Evolutionary conservation across 2,113 vertebrate species (phyloP).

Genomic region (Rhea pennata): DNA sequence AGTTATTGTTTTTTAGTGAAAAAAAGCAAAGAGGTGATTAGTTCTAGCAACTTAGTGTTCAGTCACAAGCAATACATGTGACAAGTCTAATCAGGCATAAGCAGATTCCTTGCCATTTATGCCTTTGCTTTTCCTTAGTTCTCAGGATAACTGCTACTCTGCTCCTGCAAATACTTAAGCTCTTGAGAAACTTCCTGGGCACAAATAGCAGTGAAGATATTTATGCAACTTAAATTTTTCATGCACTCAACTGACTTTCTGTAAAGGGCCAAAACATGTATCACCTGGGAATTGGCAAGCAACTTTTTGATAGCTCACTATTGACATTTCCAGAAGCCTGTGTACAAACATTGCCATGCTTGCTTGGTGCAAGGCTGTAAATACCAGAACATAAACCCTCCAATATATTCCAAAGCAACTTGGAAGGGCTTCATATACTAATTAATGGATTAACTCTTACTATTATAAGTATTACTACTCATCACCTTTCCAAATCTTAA

Average conservation of each 20-base stretch:
- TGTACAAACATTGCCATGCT: neutral
- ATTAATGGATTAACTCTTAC: neutral
- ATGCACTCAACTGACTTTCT: neutral
- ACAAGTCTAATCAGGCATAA: neutral
- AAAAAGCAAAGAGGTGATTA: neutral
- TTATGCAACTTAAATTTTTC: neutral
- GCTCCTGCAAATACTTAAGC: neutral
- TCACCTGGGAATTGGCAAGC: neutral
- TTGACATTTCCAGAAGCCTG: rapidly evolving
- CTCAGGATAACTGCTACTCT: neutral
- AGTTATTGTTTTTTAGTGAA: neutral
- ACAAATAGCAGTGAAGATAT: neutral
- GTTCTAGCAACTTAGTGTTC: neutral
- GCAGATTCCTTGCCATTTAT: neutral
- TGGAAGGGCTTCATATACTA: neutral
- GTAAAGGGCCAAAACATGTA: neutral
- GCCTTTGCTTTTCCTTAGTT: neutral
- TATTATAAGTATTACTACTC: neutral
- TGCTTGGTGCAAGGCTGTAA: neutral
- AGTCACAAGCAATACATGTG: neutral
- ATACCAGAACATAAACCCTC: neutral
- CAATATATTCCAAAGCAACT: neutral
- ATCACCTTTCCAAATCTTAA: neutral
- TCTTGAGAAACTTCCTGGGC: slow-evolving; percentile 3
- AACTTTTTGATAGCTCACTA: neutral